Conservation (phyloP, 1,140 invertebrate genomes). For the Pachyrhynchus sulphureomaculatus region DNA sequence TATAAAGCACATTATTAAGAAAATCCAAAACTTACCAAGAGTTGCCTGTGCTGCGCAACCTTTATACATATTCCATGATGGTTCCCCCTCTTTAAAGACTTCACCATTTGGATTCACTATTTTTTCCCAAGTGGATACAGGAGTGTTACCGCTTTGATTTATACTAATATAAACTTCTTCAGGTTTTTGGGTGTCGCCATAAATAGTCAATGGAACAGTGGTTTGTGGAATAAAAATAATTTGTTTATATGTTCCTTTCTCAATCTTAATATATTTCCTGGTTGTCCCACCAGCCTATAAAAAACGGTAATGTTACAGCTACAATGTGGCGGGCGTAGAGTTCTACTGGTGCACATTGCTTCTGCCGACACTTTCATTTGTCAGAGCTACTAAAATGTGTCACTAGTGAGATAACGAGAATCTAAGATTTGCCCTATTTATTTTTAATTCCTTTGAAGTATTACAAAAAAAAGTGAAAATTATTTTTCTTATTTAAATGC, state of each 20-base stretch:
- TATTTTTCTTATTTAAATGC: too few species aligned
- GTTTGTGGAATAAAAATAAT: background rate
- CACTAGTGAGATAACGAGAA: too few species aligned
- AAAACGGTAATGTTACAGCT: too few species aligned
- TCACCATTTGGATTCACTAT: background rate
- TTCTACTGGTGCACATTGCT: too few species aligned
- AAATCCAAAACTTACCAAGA: constrained; percentile 10
- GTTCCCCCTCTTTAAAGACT: constrained; percentile 7
- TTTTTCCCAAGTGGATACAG: background rate
- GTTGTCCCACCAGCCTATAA: background rate
- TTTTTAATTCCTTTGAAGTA: too few species aligned
- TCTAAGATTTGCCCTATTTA: too few species aligned
- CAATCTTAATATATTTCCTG: constrained; percentile 7
- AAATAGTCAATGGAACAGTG: background rate
- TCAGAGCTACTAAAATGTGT: too few species aligned
- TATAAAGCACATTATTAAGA: too few species aligned
- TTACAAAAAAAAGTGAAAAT: too few species aligned
- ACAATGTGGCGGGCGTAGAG: background rate
- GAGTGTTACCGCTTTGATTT: background rate
- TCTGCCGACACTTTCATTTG: too few species aligned
- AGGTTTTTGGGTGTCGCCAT: background rate
- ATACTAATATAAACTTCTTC: constrained; percentile 5
- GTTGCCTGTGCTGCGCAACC: background rate
- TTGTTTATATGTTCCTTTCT: background rate
- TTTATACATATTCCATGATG: constrained; percentile 8